Conservation (phyloP, 2,888 invertebrate species). For the Xanthia icteritia region DNA sequence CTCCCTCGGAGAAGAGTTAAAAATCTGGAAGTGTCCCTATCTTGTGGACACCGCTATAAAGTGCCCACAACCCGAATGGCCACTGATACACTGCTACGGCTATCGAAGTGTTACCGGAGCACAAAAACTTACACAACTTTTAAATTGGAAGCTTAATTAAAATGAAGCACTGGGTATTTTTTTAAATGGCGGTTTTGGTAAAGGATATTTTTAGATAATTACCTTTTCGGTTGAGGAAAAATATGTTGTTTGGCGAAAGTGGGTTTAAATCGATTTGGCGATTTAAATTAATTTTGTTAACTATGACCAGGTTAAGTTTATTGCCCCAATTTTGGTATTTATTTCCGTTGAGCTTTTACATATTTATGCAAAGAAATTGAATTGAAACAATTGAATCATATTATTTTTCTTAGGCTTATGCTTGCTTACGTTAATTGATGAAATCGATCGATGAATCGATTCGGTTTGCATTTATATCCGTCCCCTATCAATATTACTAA, state of each 20-base stretch:
- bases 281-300: constrained; percentile 2
- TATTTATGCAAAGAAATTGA: too few relatives aligned
- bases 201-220: constrained; percentile 15
- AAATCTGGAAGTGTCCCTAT: background rate
- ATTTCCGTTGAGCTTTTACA: too few relatives aligned
- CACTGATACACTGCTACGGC: constrained; percentile 40
- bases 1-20: too few relatives aligned
- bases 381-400: too few relatives aligned
- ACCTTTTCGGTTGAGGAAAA: constrained; percentile 9
- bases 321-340: too few relatives aligned
- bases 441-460: too few relatives aligned
- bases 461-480: too few relatives aligned
- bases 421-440: too few relatives aligned
- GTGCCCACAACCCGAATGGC: constrained; percentile 3
- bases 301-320: too few relatives aligned
- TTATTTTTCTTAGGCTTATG: too few relatives aligned
- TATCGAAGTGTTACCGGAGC: constrained; percentile 53
- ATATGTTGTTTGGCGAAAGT: background rate
- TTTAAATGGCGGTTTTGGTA: background rate
- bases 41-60: background rate
- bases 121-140: constrained; percentile 59
- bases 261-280: background rate
- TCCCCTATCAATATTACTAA: too few relatives aligned
- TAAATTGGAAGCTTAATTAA: constrained; percentile 64
- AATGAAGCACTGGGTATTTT: constrained; percentile 13